Conservation (phyloP, 2,113 vertebrate species). For the Micronycteris hirsuta region DNA sequence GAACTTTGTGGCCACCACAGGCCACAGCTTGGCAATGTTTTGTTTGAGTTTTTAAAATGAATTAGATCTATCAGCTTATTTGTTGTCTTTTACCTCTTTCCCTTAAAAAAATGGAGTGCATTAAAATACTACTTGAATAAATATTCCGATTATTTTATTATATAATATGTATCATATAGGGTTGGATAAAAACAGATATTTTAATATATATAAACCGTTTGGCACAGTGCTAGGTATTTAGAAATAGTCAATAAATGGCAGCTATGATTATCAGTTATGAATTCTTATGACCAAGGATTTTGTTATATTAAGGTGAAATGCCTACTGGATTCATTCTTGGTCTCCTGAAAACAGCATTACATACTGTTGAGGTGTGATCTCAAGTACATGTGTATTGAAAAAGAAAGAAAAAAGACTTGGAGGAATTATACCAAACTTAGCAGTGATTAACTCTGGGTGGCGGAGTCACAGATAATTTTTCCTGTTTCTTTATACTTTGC, state of each 20-base stretch:
- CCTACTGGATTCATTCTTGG: not conserved
- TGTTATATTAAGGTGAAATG: not conserved
- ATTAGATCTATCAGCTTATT: not conserved
- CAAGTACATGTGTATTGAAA: not conserved
- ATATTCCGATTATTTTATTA: not conserved
- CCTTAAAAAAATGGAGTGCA: not conserved
- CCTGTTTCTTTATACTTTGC: not conserved
- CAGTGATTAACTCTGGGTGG: not conserved
- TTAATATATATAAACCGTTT: not conserved
- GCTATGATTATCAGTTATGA: not conserved
- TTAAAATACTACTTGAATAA: not conserved
- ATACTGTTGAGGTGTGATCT: not conserved
- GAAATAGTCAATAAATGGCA: not conserved
- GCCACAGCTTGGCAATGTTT: not conserved
- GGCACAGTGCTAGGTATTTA: not conserved
- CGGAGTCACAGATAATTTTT: not conserved
- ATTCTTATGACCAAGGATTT: not conserved
- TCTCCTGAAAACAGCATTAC: not conserved
- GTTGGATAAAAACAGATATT: not conserved
- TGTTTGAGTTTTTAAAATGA: not conserved
- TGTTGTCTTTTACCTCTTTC: not conserved
- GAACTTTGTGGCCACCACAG: not conserved
- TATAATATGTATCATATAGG: not conserved
- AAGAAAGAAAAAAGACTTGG: not conserved
- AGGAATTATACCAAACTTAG: not conserved